Evolutionary conservation across 2,797 vertebrate species (phyloP), one percentile per base, ranked within the genome.

Genomic region (Somateria mollissima): DNA sequence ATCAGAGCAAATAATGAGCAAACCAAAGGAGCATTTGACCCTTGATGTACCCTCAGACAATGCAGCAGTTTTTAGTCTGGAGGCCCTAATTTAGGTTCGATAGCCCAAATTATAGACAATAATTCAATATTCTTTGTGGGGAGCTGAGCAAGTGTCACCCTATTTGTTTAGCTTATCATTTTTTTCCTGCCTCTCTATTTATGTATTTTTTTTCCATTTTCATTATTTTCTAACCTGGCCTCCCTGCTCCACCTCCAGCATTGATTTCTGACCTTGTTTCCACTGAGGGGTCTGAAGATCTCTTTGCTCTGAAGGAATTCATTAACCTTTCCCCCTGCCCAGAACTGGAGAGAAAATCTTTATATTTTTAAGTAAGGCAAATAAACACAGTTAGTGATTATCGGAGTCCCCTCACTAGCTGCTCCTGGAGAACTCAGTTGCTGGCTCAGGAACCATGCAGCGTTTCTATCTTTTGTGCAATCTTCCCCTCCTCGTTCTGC

Each of bases 1-100:
- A 97, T 96, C 96, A 97, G 96, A 98, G 96, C 95, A 94, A 95
- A 96, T 97, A 97, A 97, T 96, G 95, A 97, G 96, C 84, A n/a
- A 91, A 96, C 97, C 95, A 96, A 97, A 97, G 97, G 97, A 97
- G 89, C 87, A 27, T 97, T 96, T 98, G 96, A 97, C 97, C 97
- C 97, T 80, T 53, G 93, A 95, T 92, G 94, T 90, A 89, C 96
- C 93, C 95, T 79, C 93, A 61, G 92, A 96, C 97, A 96, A 95
- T 94, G 95, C 91, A 77, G 91, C 82, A 87, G 79, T 84, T 95
- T 91, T 66, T 54, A 93, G 92, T 80, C 75, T 71, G 88, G 87
- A 95, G 90, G 91, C 90, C 67, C 79, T 94, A 86, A 95, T 95
- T 94, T 94, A 85, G 78, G 95, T 96, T 95, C 90, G 82, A 92